A percentile compares a stretch with the other conserved stretches of the same genome.
phyloP scores from a whole-genome alignment of 1,140 invertebrate species.

The Triops cancriformis region DNA sequence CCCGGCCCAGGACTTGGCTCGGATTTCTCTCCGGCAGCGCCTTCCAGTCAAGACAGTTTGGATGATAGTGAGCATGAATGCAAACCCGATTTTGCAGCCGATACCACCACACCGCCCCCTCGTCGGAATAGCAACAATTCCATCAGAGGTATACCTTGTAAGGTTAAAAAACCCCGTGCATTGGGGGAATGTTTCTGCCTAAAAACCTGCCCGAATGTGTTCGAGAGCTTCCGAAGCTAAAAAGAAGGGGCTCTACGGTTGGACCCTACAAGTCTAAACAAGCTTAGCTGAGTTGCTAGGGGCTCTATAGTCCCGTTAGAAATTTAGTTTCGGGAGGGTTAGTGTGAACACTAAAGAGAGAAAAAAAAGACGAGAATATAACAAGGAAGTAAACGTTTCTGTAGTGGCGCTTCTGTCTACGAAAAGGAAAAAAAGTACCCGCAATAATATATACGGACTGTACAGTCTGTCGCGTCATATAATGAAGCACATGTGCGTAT shows the following conservation, averaged over 20 bases:
- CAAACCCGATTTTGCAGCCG: slow-evolving; percentile 28
- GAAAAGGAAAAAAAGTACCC: background rate
- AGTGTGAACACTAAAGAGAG: background rate
- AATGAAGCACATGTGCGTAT: background rate
- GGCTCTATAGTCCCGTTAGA: background rate
- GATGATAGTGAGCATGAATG: slow-evolving; percentile 25
- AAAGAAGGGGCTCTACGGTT: background rate
- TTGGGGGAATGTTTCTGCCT: background rate
- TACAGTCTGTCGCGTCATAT: background rate
- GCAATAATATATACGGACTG: background rate
- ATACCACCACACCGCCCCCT: slow-evolving; percentile 28
- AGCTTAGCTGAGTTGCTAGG: slow-evolving; percentile 14
- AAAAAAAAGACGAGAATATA: background rate
- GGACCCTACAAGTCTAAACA: background rate
- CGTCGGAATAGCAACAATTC: slow-evolving; percentile 28
- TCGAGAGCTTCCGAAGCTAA: no score
- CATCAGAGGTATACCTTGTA: slow-evolving; percentile 26
- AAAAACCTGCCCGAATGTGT: no score
- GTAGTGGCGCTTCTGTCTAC: background rate
- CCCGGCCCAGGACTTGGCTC: slow-evolving; percentile 21
- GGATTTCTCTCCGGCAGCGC: slow-evolving; percentile 25
- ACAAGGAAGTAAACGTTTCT: background rate
- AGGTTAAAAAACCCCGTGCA: slow-evolving; percentile 15
- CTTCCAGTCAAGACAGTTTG: slow-evolving; percentile 26
- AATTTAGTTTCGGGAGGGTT: background rate